Percentiles rank a stretch among this genome's conserved stretches.
Conservation (phyloP, 2,888 invertebrate species). For the Harpagoxenus sublaevis region DNA sequence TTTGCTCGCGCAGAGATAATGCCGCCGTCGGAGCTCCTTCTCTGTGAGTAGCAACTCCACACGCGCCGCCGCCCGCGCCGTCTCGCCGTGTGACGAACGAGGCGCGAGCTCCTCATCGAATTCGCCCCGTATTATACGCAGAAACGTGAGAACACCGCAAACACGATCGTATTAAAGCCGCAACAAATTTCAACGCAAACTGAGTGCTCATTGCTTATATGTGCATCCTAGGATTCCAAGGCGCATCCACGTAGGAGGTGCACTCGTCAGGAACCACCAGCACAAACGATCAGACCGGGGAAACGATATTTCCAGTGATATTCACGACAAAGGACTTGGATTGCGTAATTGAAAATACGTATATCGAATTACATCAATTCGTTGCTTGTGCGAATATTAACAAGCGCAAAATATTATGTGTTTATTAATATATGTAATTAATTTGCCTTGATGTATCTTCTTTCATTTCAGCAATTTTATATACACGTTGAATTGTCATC, state of each 20-base stretch:
- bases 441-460: not conserved
- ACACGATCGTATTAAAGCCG: constrained; percentile 69
- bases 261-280: not conserved
- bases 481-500: not conserved
- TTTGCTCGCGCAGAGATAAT: constrained; percentile 33
- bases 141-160: constrained; percentile 58
- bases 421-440: not conserved
- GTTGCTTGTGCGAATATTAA: not conserved
- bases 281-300: not conserved
- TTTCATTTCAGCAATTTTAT: not conserved
- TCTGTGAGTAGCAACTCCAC: constrained; percentile 12
- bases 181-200: constrained; percentile 59
- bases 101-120: constrained; percentile 54
- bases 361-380: constrained; percentile 3
- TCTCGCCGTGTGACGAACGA: constrained; percentile 23
- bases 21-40: constrained; percentile 3
- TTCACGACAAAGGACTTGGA: constrained; percentile 25
- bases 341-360: constrained; percentile 29
- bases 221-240: constrained; percentile 5
- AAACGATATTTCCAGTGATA: constrained; percentile 2
- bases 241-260: constrained; percentile 5
- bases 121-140: constrained; percentile 68
- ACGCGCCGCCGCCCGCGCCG: not conserved
- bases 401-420: too few relatives aligned
- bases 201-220: constrained; percentile 50